Evolutionary conservation across 2,888 invertebrate species (phyloP), one percentile per base, ranked within the genome.

Genomic region (Psococerastis gibbosa): DNA sequence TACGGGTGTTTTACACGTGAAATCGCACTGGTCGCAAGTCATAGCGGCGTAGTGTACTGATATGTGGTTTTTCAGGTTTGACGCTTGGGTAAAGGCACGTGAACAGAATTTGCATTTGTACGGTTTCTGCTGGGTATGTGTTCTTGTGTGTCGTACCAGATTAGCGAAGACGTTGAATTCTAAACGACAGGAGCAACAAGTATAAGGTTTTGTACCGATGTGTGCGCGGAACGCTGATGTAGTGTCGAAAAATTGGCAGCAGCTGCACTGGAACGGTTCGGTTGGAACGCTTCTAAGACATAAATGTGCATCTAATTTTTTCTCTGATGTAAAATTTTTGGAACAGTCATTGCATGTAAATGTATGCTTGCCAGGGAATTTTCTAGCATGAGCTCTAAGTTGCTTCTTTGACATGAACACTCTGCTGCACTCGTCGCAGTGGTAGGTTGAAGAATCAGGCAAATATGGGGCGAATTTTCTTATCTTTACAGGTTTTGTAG

Each of bases 161-260:
- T 52, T 53, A 3, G 49, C 49, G 3, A 45, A 43, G 32, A 51
- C 45, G 2, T 43, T 48, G 43, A 49, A 51, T 18, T 34, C 48
- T 22, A 47, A 45, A n/a, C 32, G 34, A 16, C 51, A 52, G 2
- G 41, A 32, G 15, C 35, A 31, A 42, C 53, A 55, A 3, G 42
- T 35, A 43, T 54, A 54, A 3, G 54, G 52, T 38, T 46, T 45
- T 20, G 54, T 53, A 11, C 52, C 52, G 1, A 53, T 55, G 33
- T 54, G 54, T 16, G 45, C 50, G 22, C 55, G 47, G 5, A 34
- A 34, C 18, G 8, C 35, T 9, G 35, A 13, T 6, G 8, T 18
- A 9, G 17, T 18, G 13, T 17, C 22, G 11, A 38, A 38, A 3
- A 20, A 20, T 20, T 38, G 3, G 20, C 15, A 20, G 11, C 38